phyloP scores from a whole-genome alignment of 2,113 vertebrate species.

The Micromys minutus region DNA sequence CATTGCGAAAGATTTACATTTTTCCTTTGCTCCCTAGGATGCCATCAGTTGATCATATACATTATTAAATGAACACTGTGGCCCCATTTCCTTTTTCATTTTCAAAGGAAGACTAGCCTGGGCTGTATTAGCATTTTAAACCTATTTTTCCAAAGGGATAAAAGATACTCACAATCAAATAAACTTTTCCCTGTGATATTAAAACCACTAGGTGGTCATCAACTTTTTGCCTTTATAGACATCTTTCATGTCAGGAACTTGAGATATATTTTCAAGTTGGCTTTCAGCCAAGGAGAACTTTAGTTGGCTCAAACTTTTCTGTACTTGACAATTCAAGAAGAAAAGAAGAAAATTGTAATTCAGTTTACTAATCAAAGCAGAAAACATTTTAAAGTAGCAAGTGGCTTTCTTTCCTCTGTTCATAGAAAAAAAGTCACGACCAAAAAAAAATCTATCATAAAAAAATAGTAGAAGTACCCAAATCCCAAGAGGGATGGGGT shows the following conservation, averaged over 20 bases:
- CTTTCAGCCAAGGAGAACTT: constrained; percentile 65
- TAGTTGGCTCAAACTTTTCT: constrained; percentile 49
- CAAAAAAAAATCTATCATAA: background rate
- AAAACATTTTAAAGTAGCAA: background rate
- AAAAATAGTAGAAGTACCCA: background rate
- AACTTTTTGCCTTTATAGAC: constrained; percentile 51
- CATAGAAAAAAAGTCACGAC: background rate
- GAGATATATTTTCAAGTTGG: constrained; percentile 62
- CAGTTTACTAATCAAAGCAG: constrained; percentile 19
- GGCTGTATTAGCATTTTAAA: constrained; percentile 63
- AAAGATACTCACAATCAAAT: constrained; percentile 50
- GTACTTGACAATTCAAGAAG: constrained; percentile 18
- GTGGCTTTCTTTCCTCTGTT: constrained; percentile 13
- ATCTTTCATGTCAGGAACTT: constrained; percentile 62
- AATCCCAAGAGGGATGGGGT: background rate
- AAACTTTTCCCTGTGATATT: constrained; percentile 64
- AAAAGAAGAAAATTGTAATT: background rate
- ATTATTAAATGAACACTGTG: constrained; percentile 37
- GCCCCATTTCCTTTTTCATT: constrained; percentile 37
- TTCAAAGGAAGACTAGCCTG: constrained; percentile 47
- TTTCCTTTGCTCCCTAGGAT: background rate
- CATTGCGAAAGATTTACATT: constrained; percentile 49
- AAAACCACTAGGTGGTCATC: constrained; percentile 71
- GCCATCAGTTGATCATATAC: background rate
- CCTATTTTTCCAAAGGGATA: constrained; percentile 63